Percentiles rank a stretch among this genome's conserved stretches.
Conservation (phyloP, 2,113 vertebrate species). For the Ptilonorhynchus violaceus region DNA sequence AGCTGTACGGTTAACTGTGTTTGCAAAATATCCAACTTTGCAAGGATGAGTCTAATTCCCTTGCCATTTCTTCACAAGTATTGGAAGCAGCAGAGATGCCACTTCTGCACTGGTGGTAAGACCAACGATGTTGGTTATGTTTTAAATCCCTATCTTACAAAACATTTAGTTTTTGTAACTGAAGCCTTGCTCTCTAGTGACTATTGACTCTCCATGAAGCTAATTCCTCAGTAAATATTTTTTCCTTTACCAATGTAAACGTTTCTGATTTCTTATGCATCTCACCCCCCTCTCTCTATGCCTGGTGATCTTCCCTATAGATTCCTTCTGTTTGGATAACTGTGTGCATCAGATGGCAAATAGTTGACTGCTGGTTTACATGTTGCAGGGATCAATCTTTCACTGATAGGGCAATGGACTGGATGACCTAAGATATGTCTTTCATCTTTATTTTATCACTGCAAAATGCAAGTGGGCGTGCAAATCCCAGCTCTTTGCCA, state of each 20-base stretch:
- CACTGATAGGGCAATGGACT: constrained; percentile 24
- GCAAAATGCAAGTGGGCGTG: constrained; percentile 62
- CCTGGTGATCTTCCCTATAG: constrained; percentile 42
- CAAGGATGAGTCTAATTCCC: not conserved
- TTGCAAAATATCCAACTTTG: not conserved
- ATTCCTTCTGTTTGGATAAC: constrained; percentile 51
- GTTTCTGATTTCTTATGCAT: constrained; percentile 46
- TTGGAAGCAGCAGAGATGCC: not conserved
- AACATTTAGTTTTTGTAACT: constrained; percentile 24
- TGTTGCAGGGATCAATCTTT: constrained; percentile 47
- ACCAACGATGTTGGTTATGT: not conserved
- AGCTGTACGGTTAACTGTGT: not conserved
- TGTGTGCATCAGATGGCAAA: constrained; percentile 48
- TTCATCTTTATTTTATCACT: constrained; percentile 64
- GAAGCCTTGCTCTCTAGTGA: constrained; percentile 17
- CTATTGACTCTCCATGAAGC: constrained; percentile 47
- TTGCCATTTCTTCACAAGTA: not conserved
- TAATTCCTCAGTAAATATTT: constrained; percentile 60
- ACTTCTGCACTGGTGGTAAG: not conserved
- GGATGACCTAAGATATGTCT: constrained; percentile 39
- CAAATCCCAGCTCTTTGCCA: constrained; percentile 56
- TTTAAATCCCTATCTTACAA: not conserved
- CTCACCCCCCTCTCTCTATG: not conserved
- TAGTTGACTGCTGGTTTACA: constrained; percentile 38
- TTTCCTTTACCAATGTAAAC: constrained; percentile 53